Base-by-base conservation (phyloP, 2,113 vertebrate genomes). In the Natator depressus region DNA sequence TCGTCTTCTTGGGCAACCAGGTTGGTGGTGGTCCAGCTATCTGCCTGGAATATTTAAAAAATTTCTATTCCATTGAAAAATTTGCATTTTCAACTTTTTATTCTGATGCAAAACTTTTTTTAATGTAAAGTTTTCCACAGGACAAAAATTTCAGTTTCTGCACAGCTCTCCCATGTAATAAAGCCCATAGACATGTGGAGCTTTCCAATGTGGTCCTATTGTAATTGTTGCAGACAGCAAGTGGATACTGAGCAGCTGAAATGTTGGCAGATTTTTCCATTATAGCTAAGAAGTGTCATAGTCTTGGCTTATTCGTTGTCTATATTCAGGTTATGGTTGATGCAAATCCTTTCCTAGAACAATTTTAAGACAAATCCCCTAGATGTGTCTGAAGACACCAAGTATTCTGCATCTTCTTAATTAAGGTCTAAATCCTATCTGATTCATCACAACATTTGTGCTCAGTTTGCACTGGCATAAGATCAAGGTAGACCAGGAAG, bases 11-110 rank as follows among this genome's bases (percentile, higher is more conserved):
- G 38, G 72, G 38, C 38, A 11, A 6, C 38, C 8, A 38, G 2
- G n/a, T 89, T 94, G 54, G 54, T 95, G 87, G 31, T 69, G 62
- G 31, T 16, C 49, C 50, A 85, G 38, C 11, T 91, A 92, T n/a
- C 7, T 25, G 16, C 78, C 2, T 17, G 53, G 69, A 38, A 2
- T 0, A 72, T 87, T 89, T 25, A 85, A 78, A 85, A 90, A 91
- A 83, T 51, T 0, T 14, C 10, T 54, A 8, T 83, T 87, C 80
- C 27, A 47, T 3, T 4, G 35, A 19, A 65, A 89, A 42, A 86
- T 24, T 84, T n/a, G 29, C 38, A 2, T 17, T 84, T 80, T 35
- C 80, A 29, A 65, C 46, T 80, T 91, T 87, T 91, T 69, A 24
- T 78, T 89, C 46, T 42, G 14, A 19, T 69, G 35, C 35, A 69